Percentiles rank a stretch among this genome's conserved stretches.
Evolutionary conservation across 2,888 invertebrate genomes (phyloP).

Genomic region (Melanotus villosus): DNA sequence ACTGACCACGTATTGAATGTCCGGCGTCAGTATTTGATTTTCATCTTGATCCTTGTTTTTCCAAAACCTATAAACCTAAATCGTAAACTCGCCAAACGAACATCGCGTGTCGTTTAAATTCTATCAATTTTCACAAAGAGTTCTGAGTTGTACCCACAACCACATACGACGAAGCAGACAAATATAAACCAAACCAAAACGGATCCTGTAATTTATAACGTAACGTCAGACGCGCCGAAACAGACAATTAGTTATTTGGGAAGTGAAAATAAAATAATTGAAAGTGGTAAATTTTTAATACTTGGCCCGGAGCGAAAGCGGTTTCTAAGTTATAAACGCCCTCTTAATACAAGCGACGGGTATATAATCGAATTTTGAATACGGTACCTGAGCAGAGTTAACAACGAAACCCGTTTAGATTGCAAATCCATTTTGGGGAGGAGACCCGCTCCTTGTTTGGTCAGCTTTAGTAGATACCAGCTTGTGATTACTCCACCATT

Average conservation of each 20-base stretch:
- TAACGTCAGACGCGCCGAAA: conserved; percentile 9
- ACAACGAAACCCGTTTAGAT: conserved; percentile 8
- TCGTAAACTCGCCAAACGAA: no score
- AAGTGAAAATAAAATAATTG: conserved; percentile 17
- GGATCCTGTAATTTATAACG: conserved; percentile 20
- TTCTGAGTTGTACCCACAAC: no score
- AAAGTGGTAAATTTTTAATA: conserved; percentile 26
- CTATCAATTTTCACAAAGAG: no score
- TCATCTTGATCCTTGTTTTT: neutral
- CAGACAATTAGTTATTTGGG: conserved; percentile 21
- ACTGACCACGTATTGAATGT: neutral
- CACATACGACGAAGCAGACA: neutral
- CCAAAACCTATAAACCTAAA: no score
- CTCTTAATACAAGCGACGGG: neutral
- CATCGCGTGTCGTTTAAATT: no score
- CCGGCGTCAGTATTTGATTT: neutral
- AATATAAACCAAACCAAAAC: conserved; percentile 2
- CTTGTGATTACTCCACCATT: neutral
- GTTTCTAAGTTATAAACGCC: conserved; percentile 3
- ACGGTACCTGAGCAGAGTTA: neutral
- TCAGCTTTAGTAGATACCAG: conserved; percentile 4
- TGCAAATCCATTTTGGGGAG: conserved; percentile 23
- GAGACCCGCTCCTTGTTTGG: conserved; percentile 2
- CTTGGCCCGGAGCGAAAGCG: conserved; percentile 5
- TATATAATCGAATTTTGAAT: conserved; percentile 24